These are phyloP conservation scores for Osmoderma eremita DNA, from an alignment of 2,888 invertebrate genomes.

Conservation along the genomic window DNA sequence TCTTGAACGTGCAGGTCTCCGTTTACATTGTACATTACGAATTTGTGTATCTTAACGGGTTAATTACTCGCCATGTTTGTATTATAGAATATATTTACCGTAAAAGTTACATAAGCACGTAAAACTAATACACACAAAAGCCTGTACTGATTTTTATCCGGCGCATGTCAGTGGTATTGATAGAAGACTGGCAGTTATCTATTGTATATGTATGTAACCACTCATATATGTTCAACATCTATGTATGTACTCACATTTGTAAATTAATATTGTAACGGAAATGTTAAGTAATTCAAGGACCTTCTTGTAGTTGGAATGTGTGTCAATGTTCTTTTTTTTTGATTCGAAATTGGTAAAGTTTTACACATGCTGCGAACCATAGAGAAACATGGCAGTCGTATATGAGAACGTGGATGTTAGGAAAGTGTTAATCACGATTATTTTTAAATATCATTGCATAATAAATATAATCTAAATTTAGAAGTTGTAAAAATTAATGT, in stretches of 20 bases:
- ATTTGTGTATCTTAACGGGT: conserved; percentile 35
- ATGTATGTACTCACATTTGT: neutral
- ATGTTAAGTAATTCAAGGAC: conserved; percentile 37
- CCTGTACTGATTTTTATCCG: conserved; percentile 23
- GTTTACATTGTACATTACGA: conserved; percentile 36
- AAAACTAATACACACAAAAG: conserved; percentile 11
- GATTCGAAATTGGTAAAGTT: conserved; percentile 8
- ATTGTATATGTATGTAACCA: neutral
- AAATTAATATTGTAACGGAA: conserved; percentile 31
- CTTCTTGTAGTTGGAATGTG: conserved; percentile 21
- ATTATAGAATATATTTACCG: conserved; percentile 33
- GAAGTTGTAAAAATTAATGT: no score
- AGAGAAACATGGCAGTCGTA: neutral
- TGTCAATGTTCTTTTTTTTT: conserved; percentile 37
- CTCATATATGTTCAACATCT: no score
- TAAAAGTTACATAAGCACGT: conserved; percentile 30
- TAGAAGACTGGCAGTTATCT: conserved; percentile 12
- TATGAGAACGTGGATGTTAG: neutral
- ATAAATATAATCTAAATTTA: no score
- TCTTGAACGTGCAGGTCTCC: conserved; percentile 20
- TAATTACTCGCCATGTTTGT: conserved; percentile 36
- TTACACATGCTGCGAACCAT: conserved; percentile 26
- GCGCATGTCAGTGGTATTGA: conserved; percentile 10
- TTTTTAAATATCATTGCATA: no score
- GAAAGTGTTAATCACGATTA: neutral